Evolutionary conservation across 1,140 invertebrate species (phyloP).

Genomic region (Ridgeia piscesae): DNA sequence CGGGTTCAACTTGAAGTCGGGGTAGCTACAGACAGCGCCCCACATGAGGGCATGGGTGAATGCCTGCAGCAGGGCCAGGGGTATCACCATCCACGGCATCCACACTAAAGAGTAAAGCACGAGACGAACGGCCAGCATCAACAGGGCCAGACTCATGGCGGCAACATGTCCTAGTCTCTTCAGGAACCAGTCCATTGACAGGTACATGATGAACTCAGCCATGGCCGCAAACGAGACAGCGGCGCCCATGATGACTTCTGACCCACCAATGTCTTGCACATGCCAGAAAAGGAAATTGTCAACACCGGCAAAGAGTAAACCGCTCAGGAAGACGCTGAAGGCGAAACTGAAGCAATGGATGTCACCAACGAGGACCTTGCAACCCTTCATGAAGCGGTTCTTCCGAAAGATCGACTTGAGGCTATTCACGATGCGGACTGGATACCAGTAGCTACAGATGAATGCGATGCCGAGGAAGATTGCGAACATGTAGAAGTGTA

Average conservation of each 20-base stretch:
- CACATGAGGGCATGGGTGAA: conserved; percentile 51
- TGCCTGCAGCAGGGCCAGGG: conserved; percentile 45
- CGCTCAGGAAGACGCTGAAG: conserved; percentile 45
- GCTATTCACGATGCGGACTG: conserved; percentile 29
- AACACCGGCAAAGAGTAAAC: conserved; percentile 42
- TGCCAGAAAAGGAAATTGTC: conserved; percentile 53
- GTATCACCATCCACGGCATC: conserved; percentile 47
- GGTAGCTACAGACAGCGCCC: conserved; percentile 48
- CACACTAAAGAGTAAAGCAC: conserved; percentile 47
- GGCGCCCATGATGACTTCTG: conserved; percentile 45
- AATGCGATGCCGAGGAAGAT: conserved; percentile 42
- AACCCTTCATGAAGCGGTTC: not conserved
- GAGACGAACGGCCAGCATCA: conserved; percentile 38
- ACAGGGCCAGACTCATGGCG: conserved; percentile 38
- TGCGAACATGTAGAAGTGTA: conserved; percentile 52
- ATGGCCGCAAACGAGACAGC: conserved; percentile 43
- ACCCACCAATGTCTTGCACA: conserved; percentile 46
- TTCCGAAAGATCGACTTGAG: not conserved
- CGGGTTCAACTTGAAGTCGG: conserved; percentile 47
- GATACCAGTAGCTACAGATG: conserved; percentile 45
- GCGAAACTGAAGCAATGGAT: conserved; percentile 41
- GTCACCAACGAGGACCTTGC: conserved; percentile 35
- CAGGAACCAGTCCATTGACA: conserved; percentile 43
- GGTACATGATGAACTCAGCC: conserved; percentile 48
- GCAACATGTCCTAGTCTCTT: conserved; percentile 42